Conservation (phyloP, 2,797 vertebrate genomes). For the Chanos chanos region DNA sequence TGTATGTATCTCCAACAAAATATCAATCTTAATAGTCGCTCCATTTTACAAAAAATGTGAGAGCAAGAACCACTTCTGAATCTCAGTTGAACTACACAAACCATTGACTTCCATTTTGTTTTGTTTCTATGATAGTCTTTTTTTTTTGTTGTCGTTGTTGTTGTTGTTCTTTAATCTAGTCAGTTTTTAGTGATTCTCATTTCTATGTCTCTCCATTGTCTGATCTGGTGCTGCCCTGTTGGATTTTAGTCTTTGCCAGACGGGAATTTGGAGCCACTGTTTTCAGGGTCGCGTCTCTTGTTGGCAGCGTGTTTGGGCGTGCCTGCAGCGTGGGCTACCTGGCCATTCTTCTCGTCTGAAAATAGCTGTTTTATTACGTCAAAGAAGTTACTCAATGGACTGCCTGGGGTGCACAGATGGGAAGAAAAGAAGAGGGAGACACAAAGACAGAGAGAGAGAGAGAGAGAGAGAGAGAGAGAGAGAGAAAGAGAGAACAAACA, state of each 20-base stretch:
- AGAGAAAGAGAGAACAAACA: slow-evolving; percentile 74
- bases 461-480: slow-evolving; percentile 61
- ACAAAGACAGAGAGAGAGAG: slow-evolving; percentile 60
- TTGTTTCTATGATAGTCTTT: slow-evolving; percentile 5
- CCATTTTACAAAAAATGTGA: too few relatives aligned
- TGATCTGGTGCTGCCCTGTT: slow-evolving; percentile 83
- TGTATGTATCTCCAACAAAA: too few relatives aligned
- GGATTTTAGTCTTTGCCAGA: slow-evolving; percentile 87
- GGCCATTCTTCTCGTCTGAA: slow-evolving; percentile 99
- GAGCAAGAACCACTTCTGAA: too few relatives aligned
- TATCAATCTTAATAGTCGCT: too few relatives aligned
- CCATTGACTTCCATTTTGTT: neutral
- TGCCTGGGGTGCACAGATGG: slow-evolving; percentile 92
- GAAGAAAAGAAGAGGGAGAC: slow-evolving; percentile 65
- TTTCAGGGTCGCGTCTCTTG: slow-evolving; percentile 83
- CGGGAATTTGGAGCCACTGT: slow-evolving; percentile 88
- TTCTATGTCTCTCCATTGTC: slow-evolving; percentile 90
- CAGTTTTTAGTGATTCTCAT: slow-evolving; percentile 14
- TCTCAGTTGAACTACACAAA: too few relatives aligned
- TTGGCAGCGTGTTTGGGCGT: slow-evolving; percentile 88
- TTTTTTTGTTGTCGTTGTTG: neutral
- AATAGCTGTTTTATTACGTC: slow-evolving; percentile 99
- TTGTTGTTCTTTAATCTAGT: slow-evolving; percentile 21
- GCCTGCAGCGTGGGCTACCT: slow-evolving; percentile 86
- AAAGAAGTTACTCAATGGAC: slow-evolving; percentile 99